phyloP scores from a whole-genome alignment of 1,140 invertebrate species.

The Nephotettix cincticeps region DNA sequence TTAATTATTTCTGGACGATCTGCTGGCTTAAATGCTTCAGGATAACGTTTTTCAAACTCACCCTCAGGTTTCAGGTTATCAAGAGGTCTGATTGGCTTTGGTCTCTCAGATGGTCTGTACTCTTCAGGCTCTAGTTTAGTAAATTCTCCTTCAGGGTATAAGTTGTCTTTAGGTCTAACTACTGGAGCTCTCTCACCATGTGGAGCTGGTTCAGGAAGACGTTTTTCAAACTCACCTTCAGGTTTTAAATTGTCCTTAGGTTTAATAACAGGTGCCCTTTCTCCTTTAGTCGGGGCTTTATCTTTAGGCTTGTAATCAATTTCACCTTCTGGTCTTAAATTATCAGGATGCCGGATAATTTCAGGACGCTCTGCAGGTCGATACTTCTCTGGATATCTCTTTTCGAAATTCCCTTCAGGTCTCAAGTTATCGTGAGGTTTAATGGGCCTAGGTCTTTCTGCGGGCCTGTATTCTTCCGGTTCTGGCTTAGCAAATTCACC shows the following conservation, averaged over 20 bases:
- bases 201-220: constrained; percentile 25
- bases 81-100: constrained; percentile 44
- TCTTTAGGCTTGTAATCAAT: constrained; percentile 50
- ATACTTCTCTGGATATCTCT: constrained; percentile 33
- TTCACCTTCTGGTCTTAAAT: constrained; percentile 56
- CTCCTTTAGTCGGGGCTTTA: constrained; percentile 22
- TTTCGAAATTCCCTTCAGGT: constrained; percentile 53
- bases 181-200: constrained; percentile 47
- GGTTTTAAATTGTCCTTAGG: constrained; percentile 46
- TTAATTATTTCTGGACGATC: constrained; percentile 54
- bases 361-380: constrained; percentile 41
- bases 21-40: constrained; percentile 46
- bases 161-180: constrained; percentile 52
- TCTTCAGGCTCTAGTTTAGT: constrained; percentile 41
- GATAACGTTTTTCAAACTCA: constrained; percentile 50
- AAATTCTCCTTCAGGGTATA: constrained; percentile 45
- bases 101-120: constrained; percentile 43
- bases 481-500: constrained; percentile 52
- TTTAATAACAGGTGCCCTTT: constrained; percentile 46
- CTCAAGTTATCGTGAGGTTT: constrained; percentile 26
- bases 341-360: constrained; percentile 52
- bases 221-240: constrained; percentile 51
- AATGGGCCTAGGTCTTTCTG: constrained; percentile 47
- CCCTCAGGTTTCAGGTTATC: constrained; percentile 55
- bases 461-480: constrained; percentile 34